phyloP scores from a whole-genome alignment of 1,140 invertebrate species.

The Periplaneta americana region DNA sequence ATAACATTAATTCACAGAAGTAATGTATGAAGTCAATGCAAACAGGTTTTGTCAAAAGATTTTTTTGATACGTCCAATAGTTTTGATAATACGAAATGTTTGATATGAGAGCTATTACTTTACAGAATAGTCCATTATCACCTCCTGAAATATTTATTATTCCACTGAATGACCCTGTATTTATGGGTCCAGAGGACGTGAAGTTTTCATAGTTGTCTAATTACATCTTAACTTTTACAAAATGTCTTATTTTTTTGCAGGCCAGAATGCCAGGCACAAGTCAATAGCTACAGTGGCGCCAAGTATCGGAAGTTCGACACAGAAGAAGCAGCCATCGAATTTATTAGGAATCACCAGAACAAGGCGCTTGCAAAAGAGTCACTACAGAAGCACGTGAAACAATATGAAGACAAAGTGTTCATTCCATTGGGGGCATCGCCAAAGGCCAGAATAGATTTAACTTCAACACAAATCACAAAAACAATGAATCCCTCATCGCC shows the following conservation, averaged over 20 bases:
- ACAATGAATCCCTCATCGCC: background rate
- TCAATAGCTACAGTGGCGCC: background rate
- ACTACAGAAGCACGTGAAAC: background rate
- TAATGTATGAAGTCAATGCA: no score
- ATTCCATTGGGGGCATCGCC: background rate
- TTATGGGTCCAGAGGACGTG: no score
- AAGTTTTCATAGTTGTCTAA: no score
- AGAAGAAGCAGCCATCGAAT: background rate
- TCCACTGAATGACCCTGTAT: background rate
- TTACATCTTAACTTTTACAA: no score
- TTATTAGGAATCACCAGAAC: background rate
- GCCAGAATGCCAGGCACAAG: background rate
- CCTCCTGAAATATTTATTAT: background rate
- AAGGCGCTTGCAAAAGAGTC: background rate
- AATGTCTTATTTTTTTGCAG: background rate
- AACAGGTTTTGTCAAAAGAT: no score
- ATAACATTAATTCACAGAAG: no score
- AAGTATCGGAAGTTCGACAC: conserved; percentile 8
- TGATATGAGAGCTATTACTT: background rate
- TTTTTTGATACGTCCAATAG: background rate
- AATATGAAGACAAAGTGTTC: background rate
- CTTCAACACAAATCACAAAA: background rate
- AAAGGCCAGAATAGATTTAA: background rate
- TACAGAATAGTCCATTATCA: background rate
- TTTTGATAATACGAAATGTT: background rate